Conservation (phyloP, 2,888 invertebrate species). For the Andrena flavipes region DNA sequence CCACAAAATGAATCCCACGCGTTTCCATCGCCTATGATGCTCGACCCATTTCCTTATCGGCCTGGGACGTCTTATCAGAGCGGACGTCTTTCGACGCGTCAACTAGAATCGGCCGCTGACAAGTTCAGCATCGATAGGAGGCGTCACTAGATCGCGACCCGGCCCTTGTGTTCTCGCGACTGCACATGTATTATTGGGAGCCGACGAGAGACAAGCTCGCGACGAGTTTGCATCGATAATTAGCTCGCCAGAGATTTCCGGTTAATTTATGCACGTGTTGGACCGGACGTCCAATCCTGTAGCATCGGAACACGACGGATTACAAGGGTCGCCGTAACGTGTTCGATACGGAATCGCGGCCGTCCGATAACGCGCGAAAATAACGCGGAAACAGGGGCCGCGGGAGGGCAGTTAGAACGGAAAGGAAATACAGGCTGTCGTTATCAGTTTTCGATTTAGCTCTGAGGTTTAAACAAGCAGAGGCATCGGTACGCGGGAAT, state of each 20-base stretch:
- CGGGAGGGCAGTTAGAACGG: background rate
- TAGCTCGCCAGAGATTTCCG: constrained; percentile 66
- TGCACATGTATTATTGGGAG: constrained; percentile 55
- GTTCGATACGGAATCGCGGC: constrained; percentile 23
- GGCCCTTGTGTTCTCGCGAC: constrained; percentile 29
- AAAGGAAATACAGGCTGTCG: background rate
- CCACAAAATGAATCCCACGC: background rate
- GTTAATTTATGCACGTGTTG: constrained; percentile 70
- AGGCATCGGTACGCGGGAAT: background rate
- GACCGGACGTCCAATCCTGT: constrained; percentile 53
- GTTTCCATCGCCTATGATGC: background rate
- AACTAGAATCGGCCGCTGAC: constrained; percentile 53
- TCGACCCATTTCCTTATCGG: constrained; percentile 63
- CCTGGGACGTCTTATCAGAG: constrained; percentile 52
- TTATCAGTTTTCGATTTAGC: constrained; percentile 13
- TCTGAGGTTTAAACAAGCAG: constrained; percentile 42
- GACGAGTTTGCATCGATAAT: constrained; percentile 74
- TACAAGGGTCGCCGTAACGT: constrained; percentile 47
- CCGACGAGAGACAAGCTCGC: constrained; percentile 54
- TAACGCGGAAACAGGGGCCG: background rate
- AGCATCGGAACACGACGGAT: constrained; percentile 44
- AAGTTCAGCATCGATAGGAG: constrained; percentile 56
- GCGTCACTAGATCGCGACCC: constrained; percentile 53
- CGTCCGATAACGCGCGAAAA: background rate
- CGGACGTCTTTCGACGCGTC: constrained; percentile 54